These are phyloP conservation scores for Papilio xuthus DNA, from an alignment of 1,140 invertebrate species.

Conservation along the genomic window DNA sequence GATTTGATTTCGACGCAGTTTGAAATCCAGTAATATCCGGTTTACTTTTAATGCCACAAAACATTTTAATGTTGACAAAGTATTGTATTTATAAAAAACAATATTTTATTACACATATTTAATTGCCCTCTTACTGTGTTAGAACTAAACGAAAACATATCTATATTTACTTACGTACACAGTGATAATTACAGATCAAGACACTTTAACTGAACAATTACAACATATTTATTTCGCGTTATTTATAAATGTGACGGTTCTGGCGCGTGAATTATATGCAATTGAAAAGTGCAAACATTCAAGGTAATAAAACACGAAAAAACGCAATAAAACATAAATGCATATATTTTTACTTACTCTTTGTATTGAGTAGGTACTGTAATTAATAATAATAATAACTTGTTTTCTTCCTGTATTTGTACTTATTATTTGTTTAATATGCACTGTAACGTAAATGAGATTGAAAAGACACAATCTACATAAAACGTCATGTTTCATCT, in stretches of 20 bases:
- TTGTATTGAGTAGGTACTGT: too few species aligned
- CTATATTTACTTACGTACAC: not conserved
- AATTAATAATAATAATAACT: too few species aligned
- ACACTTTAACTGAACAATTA: not conserved
- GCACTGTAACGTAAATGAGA: not conserved
- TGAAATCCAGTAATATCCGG: not conserved
- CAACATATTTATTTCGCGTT: not conserved
- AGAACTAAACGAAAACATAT: not conserved
- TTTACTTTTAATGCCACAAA: not conserved
- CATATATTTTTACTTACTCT: not conserved
- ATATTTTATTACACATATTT: not conserved
- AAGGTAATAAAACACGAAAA: not conserved
- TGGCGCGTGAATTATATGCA: not conserved
- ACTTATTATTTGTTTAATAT: not conserved
- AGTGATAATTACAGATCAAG: not conserved
- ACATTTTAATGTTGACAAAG: not conserved
- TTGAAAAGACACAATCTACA: not conserved
- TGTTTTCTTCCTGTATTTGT: too few species aligned
- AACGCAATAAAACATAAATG: not conserved
- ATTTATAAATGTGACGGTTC: conserved; percentile 2
- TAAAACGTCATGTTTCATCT: not conserved
- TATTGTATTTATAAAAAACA: conserved; percentile 17
- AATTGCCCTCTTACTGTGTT: not conserved
- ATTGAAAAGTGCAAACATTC: not conserved
- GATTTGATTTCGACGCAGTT: not conserved